Conservation (phyloP, 1,140 invertebrate species). For the Hylaeus anthracinus region DNA sequence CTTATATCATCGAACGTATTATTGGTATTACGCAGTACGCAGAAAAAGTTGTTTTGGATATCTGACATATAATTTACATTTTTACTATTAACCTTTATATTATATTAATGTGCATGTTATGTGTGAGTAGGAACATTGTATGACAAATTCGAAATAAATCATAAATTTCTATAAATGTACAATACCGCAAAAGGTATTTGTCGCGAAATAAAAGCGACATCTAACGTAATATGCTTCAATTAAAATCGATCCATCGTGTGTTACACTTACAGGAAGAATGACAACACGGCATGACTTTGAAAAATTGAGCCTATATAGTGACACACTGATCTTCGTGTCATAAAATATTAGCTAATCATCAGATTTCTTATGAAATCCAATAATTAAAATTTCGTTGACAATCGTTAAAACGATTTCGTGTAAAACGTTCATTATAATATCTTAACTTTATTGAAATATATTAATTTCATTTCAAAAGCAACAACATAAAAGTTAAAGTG, state of each 20-base stretch:
- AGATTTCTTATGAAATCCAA: neutral
- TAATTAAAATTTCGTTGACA: neutral
- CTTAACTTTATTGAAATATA: constrained; percentile 7
- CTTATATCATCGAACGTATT: neutral
- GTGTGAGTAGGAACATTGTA: too few species aligned
- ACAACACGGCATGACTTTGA: constrained; percentile 56
- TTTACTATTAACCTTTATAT: neutral
- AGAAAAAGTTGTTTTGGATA: neutral
- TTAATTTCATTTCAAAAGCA: neutral
- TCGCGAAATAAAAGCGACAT: constrained; percentile 7
- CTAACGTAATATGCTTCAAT: neutral
- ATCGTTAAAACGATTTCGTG: neutral
- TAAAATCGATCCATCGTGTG: neutral
- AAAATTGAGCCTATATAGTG: constrained; percentile 30
- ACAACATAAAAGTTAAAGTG: too few species aligned
- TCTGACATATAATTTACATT: neutral
- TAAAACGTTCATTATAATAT: neutral
- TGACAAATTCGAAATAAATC: neutral
- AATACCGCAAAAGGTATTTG: neutral
- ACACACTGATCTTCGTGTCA: neutral
- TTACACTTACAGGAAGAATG: constrained; percentile 8
- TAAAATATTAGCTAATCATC: neutral
- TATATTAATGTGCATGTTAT: too few species aligned
- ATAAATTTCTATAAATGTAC: neutral
- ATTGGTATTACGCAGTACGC: neutral